Evolutionary conservation across 53 echinoderm and acorn worm species (phyloP).

Genomic region (Glandiceps talaboti): DNA sequence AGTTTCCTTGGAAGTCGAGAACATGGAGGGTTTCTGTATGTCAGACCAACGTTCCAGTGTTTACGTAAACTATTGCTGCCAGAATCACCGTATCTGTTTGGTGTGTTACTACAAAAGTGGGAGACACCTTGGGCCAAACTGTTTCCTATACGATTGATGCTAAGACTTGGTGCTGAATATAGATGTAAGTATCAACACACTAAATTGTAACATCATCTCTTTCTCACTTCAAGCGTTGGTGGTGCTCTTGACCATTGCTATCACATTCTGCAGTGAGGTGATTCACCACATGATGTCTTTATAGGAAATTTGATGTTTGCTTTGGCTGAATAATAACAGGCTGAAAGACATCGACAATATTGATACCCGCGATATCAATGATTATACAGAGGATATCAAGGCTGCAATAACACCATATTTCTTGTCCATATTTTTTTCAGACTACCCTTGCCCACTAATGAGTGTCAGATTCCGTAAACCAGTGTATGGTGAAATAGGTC

Average conservation of each 20-base stretch:
- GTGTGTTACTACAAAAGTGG: constrained; percentile 92
- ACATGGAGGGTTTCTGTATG: constrained; percentile 92
- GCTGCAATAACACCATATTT: too few relatives aligned
- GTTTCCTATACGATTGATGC: constrained; percentile 76
- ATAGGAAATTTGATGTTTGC: too few relatives aligned
- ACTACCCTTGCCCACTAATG: constrained; percentile 97
- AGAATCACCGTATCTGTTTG: constrained; percentile 82
- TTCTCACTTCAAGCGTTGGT: too few relatives aligned
- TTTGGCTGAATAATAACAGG: too few relatives aligned
- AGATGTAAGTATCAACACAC: constrained; percentile 75
- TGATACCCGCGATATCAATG: too few relatives aligned
- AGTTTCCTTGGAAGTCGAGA: constrained; percentile 84
- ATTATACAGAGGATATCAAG: too few relatives aligned
- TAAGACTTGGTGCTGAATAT: constrained; percentile 93
- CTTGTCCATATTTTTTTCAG: too few relatives aligned
- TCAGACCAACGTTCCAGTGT: constrained; percentile 87
- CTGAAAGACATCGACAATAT: too few relatives aligned
- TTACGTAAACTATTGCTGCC: constrained; percentile 77
- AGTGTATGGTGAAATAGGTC: constrained; percentile 94
- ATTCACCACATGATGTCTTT: too few relatives aligned
- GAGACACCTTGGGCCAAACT: constrained; percentile 97
- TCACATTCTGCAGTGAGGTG: too few relatives aligned
- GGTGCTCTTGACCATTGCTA: background rate
- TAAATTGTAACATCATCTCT: too few relatives aligned
- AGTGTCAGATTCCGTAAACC: constrained; percentile 89